These are phyloP conservation scores for Eupeodes luniger DNA, from an alignment of 2,888 invertebrate species.

Conservation along the genomic window DNA sequence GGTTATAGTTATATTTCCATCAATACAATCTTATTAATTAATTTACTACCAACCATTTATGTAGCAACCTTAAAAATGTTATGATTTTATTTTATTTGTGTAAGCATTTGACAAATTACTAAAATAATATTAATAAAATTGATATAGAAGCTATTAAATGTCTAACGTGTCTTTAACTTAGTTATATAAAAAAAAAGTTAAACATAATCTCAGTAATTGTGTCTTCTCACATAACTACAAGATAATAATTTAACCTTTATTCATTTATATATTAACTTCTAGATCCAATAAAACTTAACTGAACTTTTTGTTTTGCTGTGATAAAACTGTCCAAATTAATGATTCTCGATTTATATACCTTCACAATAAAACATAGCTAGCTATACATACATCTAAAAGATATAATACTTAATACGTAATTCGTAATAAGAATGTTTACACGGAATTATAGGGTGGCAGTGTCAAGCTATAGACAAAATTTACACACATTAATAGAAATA, in stretches of 20 bases:
- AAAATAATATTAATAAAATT: background rate
- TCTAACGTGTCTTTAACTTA: background rate
- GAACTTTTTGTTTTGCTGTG: background rate
- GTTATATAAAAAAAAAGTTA: background rate
- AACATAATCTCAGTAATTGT: background rate
- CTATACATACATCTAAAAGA: background rate
- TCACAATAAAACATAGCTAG: background rate
- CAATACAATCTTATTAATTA: background rate
- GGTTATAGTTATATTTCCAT: too few species aligned
- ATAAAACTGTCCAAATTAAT: constrained; percentile 4
- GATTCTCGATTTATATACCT: background rate
- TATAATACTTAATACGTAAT: background rate
- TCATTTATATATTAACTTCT: constrained; percentile 6
- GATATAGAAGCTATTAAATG: background rate
- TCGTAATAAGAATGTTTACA: background rate
- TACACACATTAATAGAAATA: background rate
- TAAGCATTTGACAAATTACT: background rate
- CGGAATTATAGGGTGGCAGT: background rate
- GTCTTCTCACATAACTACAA: background rate
- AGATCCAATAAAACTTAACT: background rate
- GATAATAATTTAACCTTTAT: background rate
- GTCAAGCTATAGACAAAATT: background rate
- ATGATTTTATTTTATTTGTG: background rate
- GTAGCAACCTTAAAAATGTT: background rate
- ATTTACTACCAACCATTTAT: background rate